A percentile compares a stretch with the other conserved stretches of the same genome.
These are phyloP conservation scores for Pocillopora grandis DNA, from an alignment of 92 coral and sea anemone genomes.

Conservation along the genomic window DNA sequence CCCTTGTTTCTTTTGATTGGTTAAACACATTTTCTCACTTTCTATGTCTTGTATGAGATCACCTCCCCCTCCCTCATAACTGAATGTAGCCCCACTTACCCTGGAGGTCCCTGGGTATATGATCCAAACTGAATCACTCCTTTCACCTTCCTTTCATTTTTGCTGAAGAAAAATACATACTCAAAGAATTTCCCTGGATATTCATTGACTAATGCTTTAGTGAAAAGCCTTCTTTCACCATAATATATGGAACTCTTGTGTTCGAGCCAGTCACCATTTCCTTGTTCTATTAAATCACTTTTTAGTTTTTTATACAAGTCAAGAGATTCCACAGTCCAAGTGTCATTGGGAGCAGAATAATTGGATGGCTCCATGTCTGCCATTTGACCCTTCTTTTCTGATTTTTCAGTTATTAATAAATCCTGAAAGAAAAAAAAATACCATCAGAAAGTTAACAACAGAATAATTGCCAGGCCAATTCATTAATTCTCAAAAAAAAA, in stretches of 20 bases:
- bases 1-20: no score
- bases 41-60: no score
- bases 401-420: slow-evolving; percentile 17
- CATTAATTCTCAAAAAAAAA: no score
- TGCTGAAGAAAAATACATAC: slow-evolving; percentile 61
- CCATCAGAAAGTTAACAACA: neutral
- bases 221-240: slow-evolving; percentile 61
- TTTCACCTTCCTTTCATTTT: slow-evolving; percentile 57
- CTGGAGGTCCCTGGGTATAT: slow-evolving; percentile 73
- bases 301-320: slow-evolving; percentile 62
- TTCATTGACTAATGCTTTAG: slow-evolving; percentile 47
- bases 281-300: slow-evolving; percentile 43
- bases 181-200: slow-evolving; percentile 75
- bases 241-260: neutral
- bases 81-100: slow-evolving; percentile 44
- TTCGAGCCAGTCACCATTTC: slow-evolving; percentile 67
- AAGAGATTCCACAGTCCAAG: slow-evolving; percentile 59
- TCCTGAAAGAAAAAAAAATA: slow-evolving; percentile 23
- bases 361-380: slow-evolving; percentile 35
- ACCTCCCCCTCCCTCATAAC: neutral
- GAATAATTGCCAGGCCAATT: no score
- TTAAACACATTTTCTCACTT: no score
- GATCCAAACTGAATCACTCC: slow-evolving; percentile 88
- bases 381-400: slow-evolving; percentile 7
- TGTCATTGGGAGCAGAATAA: slow-evolving; percentile 63